phyloP scores from a whole-genome alignment of 1,140 invertebrate species.

The Drosophila triauraria region DNA sequence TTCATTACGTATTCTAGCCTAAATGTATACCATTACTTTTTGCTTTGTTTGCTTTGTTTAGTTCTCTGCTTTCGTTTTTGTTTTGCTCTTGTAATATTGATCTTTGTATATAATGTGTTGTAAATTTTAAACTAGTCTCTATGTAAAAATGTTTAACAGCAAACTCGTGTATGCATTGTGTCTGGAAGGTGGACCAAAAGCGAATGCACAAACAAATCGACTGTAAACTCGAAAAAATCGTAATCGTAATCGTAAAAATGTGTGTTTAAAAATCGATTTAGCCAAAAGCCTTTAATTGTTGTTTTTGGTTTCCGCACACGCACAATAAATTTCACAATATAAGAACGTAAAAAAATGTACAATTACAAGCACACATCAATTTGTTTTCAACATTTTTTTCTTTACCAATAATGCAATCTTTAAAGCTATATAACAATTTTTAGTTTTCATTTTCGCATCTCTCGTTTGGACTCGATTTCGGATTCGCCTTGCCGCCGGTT shows the following conservation, averaged over 20 bases:
- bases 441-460: conserved; percentile 41
- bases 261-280: conserved; percentile 52
- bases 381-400: conserved; percentile 33
- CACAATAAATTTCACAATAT: conserved; percentile 43
- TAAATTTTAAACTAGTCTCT: conserved; percentile 75
- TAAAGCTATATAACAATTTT: conserved; percentile 68
- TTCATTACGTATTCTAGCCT: conserved; percentile 81
- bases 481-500: conserved; percentile 16
- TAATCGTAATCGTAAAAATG: conserved; percentile 46
- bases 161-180: conserved; percentile 63
- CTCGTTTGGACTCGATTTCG: conserved; percentile 38
- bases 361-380: conserved; percentile 75
- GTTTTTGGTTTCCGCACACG: conserved; percentile 38
- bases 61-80: conserved; percentile 39
- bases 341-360: conserved; percentile 61
- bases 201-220: conserved; percentile 56
- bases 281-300: conserved; percentile 50
- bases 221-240: conserved; percentile 42
- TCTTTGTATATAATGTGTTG: conserved; percentile 51
- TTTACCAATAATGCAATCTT: conserved; percentile 50
- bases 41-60: conserved; percentile 42
- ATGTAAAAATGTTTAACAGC: conserved; percentile 68
- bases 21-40: conserved; percentile 70
- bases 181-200: conserved; percentile 62
- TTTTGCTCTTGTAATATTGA: conserved; percentile 41